phyloP scores from a whole-genome alignment of 2,113 vertebrate species.

The Corythaixoides concolor region DNA sequence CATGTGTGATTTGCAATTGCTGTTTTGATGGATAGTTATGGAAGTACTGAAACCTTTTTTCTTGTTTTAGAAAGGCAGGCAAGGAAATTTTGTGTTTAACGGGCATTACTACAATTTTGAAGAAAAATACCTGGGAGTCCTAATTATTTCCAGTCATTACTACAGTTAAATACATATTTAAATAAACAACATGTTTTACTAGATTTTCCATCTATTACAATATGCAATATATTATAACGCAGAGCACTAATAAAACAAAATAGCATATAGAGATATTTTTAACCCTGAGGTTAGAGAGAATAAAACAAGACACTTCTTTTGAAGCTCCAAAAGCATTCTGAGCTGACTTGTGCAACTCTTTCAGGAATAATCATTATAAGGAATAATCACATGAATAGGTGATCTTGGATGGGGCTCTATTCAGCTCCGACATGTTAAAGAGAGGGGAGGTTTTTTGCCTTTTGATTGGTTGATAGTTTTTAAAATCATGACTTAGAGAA shows the following conservation, averaged over 20 bases:
- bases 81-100: background rate
- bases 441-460: background rate
- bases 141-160: slow-evolving; percentile 32
- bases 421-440: background rate
- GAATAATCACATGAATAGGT: slow-evolving; percentile 1
- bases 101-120: background rate
- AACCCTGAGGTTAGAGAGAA: slow-evolving; percentile 59
- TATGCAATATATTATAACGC: slow-evolving; percentile 15
- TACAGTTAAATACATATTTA: slow-evolving; percentile 21
- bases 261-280: slow-evolving; percentile 29
- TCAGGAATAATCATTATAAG: slow-evolving; percentile 16
- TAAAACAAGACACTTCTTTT: background rate
- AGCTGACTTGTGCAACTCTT: slow-evolving; percentile 28
- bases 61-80: background rate
- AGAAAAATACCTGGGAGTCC: slow-evolving; percentile 28
- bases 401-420: background rate
- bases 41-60: background rate
- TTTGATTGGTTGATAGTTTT: background rate
- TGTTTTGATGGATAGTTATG: background rate
- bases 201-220: slow-evolving; percentile 33
- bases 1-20: background rate
- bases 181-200: slow-evolving; percentile 53
- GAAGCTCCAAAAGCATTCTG: slow-evolving; percentile 16
- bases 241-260: slow-evolving; percentile 23
- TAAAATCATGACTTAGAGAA: background rate